phyloP scores from a whole-genome alignment of 2,888 invertebrate species.

The Drosophila subsilvestris region DNA sequence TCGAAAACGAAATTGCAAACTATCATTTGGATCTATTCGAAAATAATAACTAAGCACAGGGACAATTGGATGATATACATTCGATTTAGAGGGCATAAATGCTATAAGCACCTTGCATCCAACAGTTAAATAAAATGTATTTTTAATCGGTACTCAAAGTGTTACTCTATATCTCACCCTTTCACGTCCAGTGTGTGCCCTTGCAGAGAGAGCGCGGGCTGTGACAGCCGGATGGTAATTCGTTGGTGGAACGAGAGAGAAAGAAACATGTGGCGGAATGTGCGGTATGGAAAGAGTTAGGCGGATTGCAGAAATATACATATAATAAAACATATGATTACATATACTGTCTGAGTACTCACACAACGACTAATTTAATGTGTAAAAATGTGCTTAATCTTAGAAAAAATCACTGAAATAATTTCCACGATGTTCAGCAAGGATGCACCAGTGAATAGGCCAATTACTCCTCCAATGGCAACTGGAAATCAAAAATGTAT shows the following conservation, averaged over 20 bases:
- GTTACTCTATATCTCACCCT: too few relatives aligned
- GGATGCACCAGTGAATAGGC: slow-evolving; percentile 66
- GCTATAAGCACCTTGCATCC: neutral
- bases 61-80: neutral
- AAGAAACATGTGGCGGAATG: too few relatives aligned
- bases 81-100: neutral
- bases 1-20: slow-evolving; percentile 48
- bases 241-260: too few relatives aligned
- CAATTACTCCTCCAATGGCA: slow-evolving; percentile 73
- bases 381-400: slow-evolving; percentile 3
- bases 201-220: too few relatives aligned
- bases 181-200: too few relatives aligned
- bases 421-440: slow-evolving; percentile 59
- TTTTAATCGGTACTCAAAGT: too few relatives aligned
- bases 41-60: slow-evolving; percentile 29
- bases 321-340: too few relatives aligned
- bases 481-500: slow-evolving; percentile 45
- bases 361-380: neutral
- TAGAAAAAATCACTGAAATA: slow-evolving; percentile 18
- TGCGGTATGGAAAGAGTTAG: too few relatives aligned
- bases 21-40: slow-evolving; percentile 47
- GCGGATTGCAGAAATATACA: too few relatives aligned
- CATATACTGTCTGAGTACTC: neutral
- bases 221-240: too few relatives aligned
- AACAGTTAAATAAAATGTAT: too few relatives aligned